These are phyloP conservation scores for Acanthoscelides obtectus DNA, from an alignment of 2,888 invertebrate species.

Conservation along the genomic window DNA sequence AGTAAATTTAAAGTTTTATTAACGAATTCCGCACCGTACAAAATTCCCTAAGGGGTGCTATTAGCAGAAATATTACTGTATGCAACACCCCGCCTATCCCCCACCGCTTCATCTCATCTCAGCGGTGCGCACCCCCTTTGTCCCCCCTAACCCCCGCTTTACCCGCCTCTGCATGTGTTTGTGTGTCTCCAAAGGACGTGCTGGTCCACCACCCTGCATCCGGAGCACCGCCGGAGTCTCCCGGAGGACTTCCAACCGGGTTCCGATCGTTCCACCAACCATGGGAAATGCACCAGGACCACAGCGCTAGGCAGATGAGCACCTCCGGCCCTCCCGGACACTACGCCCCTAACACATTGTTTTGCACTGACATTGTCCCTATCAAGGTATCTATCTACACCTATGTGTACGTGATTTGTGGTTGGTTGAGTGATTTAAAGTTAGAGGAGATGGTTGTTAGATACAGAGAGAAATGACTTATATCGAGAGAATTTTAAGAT, in stretches of 20 bases:
- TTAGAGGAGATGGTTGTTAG: neutral
- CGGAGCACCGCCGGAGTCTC: conserved; percentile 37
- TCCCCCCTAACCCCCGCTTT: conserved; percentile 30
- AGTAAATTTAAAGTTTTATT: too few relatives aligned
- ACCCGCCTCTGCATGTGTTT: conserved; percentile 44
- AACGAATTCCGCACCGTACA: too few relatives aligned
- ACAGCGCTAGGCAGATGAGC: conserved; percentile 47
- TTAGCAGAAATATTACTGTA: too few relatives aligned
- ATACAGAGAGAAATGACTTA: too few relatives aligned
- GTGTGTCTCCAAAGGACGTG: conserved; percentile 47
- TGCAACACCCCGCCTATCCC: neutral
- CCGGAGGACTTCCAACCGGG: conserved; percentile 46
- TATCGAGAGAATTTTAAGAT: too few relatives aligned
- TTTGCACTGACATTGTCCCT: conserved; percentile 53
- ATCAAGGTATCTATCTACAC: conserved; percentile 47
- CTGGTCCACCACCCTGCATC: conserved; percentile 43
- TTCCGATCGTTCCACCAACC: conserved; percentile 62
- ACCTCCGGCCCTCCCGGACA: conserved; percentile 27
- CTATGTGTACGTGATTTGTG: neutral
- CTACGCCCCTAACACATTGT: conserved; percentile 42
- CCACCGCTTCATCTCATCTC: neutral
- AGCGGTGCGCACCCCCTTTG: neutral
- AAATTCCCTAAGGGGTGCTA: too few relatives aligned
- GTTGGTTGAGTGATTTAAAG: neutral
- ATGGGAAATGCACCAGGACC: conserved; percentile 59